Evolutionary conservation across 2,113 vertebrate species (phyloP).

Genomic region (Eleginops maclovinus): DNA sequence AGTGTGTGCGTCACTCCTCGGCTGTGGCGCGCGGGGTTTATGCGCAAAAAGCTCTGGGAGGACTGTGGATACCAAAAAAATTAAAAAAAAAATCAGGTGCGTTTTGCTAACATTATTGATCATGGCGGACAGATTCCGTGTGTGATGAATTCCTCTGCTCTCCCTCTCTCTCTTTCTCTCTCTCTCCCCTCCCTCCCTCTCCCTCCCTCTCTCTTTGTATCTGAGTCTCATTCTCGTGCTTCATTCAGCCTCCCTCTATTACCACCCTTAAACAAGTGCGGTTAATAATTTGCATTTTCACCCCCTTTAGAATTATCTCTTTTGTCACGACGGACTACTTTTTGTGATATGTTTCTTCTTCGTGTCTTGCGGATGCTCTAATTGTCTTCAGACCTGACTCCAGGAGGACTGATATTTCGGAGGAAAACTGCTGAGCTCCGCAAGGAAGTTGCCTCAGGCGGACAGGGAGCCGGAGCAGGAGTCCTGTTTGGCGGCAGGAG

Average conservation of each 20-base stretch:
- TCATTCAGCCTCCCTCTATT: conserved; percentile 55
- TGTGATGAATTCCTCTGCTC: conserved; percentile 71
- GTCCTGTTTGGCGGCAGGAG: conserved; percentile 45
- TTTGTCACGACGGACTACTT: conserved; percentile 56
- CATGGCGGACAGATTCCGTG: conserved; percentile 41
- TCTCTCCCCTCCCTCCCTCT: not conserved
- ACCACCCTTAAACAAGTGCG: conserved; percentile 65
- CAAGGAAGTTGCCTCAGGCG: conserved; percentile 80
- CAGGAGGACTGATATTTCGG: conserved; percentile 33
- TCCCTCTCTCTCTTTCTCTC: conserved; percentile 8
- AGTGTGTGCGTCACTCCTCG: conserved; percentile 76
- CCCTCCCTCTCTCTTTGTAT: conserved; percentile 1
- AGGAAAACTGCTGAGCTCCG: conserved; percentile 76
- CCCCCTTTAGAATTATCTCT: not conserved
- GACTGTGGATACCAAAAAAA: conserved; percentile 38
- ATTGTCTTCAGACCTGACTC: conserved; percentile 34
- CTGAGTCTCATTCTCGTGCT: conserved; percentile 65
- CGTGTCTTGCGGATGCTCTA: conserved; percentile 13
- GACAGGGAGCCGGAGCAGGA: conserved; percentile 59
- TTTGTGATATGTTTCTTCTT: not conserved
- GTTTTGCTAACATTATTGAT: conserved; percentile 64
- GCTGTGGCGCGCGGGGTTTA: conserved; percentile 48
- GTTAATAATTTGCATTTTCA: conserved; percentile 26
- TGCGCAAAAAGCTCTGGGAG: conserved; percentile 43
- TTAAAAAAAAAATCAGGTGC: conserved; percentile 69